These are phyloP conservation scores for Diorhabda sublineata DNA, from an alignment of 1,140 invertebrate genomes.

Conservation along the genomic window DNA sequence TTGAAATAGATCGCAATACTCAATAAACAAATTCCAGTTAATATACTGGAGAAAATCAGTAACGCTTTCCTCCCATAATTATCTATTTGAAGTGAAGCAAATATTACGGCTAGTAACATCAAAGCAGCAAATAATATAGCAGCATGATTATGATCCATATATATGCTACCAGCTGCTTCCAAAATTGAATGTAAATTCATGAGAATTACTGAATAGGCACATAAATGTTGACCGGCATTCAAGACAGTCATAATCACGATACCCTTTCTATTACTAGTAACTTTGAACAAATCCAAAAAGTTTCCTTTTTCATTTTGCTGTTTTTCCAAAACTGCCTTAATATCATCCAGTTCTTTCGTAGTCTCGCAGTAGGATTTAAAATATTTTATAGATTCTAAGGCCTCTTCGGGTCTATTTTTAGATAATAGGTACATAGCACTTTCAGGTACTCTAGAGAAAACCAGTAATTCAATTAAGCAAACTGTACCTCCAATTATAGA, in stretches of 20 bases:
- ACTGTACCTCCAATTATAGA: slow-evolving; percentile 30
- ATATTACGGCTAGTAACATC: slow-evolving; percentile 32
- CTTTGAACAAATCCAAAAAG: slow-evolving; percentile 31
- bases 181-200: slow-evolving; percentile 37
- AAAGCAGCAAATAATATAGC: slow-evolving; percentile 38
- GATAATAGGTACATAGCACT: slow-evolving; percentile 29
- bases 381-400: slow-evolving; percentile 49
- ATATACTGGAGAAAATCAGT: slow-evolving; percentile 30
- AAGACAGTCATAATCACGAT: slow-evolving; percentile 45
- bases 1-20: slow-evolving; percentile 39
- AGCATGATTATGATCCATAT: slow-evolving; percentile 25
- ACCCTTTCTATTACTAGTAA: slow-evolving; percentile 36
- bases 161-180: slow-evolving; percentile 29
- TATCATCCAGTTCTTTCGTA: slow-evolving; percentile 48
- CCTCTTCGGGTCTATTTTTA: slow-evolving; percentile 45
- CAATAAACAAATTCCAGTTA: slow-evolving; percentile 32
- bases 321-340: slow-evolving; percentile 33
- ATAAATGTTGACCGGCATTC: slow-evolving; percentile 53
- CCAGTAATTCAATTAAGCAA: slow-evolving; percentile 10
- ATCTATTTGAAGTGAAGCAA: slow-evolving; percentile 35
- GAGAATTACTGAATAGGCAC: slow-evolving; percentile 45
- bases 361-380: slow-evolving; percentile 46
- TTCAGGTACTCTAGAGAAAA: slow-evolving; percentile 30
- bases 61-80: slow-evolving; percentile 37
- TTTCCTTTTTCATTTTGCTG: slow-evolving; percentile 33